These are phyloP conservation scores for Apogon talboti DNA, from an alignment of 2,797 vertebrate species.

Conservation along the genomic window DNA sequence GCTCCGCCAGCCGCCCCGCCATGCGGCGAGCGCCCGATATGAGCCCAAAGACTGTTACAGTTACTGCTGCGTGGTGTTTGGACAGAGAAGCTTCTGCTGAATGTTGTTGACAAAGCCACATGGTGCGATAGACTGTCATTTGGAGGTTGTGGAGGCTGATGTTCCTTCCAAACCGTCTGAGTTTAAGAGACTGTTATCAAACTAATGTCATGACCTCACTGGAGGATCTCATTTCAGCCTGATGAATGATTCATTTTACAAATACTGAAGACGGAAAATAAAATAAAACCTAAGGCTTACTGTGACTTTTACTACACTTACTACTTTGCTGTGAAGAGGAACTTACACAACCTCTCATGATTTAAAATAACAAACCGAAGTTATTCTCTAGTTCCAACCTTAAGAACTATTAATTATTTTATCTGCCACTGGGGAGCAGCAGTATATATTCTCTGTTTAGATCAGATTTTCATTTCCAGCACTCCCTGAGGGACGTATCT, in stretches of 20 bases:
- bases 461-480: neutral
- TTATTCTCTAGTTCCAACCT: too few relatives aligned
- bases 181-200: conserved; percentile 32
- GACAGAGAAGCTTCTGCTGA: conserved; percentile 15
- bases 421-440: neutral
- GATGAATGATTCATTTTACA: conserved; percentile 6
- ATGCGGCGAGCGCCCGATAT: conserved; percentile 13
- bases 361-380: too few relatives aligned
- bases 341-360: neutral
- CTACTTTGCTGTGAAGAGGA: neutral
- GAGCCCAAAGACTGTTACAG: conserved; percentile 22
- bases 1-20: conserved; percentile 37
- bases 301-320: neutral
- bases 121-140: conserved; percentile 23
- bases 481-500: too few relatives aligned
- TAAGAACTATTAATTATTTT: neutral
- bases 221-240: neutral
- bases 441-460: too few relatives aligned
- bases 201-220: conserved; percentile 18
- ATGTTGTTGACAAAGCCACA: conserved; percentile 43
- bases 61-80: conserved; percentile 24
- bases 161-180: conserved; percentile 26
- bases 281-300: neutral
- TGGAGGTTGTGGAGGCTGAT: conserved; percentile 12
- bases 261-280: neutral